Evolutionary conservation across 2,113 vertebrate genomes (phyloP).

Genomic region (Cheirogaleus medius): DNA sequence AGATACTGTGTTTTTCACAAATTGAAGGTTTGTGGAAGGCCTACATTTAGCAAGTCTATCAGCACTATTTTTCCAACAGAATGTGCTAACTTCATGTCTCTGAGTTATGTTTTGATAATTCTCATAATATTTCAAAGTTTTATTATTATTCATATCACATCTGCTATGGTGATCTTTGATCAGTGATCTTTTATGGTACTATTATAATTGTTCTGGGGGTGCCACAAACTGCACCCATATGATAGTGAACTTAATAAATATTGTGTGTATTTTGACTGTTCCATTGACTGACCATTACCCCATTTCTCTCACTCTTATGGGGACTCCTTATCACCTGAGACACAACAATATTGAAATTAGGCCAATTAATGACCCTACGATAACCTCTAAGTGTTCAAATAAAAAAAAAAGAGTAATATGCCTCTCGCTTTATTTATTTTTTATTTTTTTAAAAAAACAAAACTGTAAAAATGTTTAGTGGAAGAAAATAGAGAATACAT

Average conservation of each 20-base stretch:
- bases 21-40: not conserved
- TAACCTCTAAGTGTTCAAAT: not conserved
- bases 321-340: not conserved
- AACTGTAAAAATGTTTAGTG: not conserved
- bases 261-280: not conserved
- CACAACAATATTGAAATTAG: not conserved
- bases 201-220: not conserved
- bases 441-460: not conserved
- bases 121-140: not conserved
- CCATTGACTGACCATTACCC: not conserved
- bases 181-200: not conserved
- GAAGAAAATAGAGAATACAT: not conserved
- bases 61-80: not conserved
- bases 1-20: not conserved
- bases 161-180: not conserved
- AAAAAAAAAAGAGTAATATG: not conserved
- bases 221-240: not conserved
- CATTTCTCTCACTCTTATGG: not conserved
- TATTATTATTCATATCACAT: not conserved
- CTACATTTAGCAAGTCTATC: not conserved
- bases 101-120: not conserved
- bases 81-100: not conserved
- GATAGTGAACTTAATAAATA: not conserved
- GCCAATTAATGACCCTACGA: not conserved
- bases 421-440: not conserved